A percentile compares a stretch with the other conserved stretches of the same genome.
Conservation (phyloP, 23 tunicate species). For the Trididemnum nubilum region DNA sequence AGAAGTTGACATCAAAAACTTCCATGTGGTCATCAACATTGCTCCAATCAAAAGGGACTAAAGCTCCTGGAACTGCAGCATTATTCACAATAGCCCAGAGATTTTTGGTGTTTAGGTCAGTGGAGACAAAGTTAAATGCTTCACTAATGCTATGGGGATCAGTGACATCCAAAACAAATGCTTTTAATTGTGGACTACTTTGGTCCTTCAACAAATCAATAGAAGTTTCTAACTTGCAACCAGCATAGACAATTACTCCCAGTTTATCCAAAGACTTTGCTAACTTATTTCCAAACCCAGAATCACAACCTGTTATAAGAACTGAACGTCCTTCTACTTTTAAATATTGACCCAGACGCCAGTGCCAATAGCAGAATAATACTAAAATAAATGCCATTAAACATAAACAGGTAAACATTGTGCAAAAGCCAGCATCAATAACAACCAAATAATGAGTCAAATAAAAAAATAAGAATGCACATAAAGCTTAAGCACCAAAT, state of each 20-base stretch:
- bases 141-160: conserved; percentile 11
- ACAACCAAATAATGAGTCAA: too few species aligned
- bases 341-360: neutral
- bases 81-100: conserved; percentile 72
- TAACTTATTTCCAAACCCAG: conserved; percentile 41
- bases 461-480: too few species aligned
- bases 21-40: conserved; percentile 33
- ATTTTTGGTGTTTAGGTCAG: conserved; percentile 28
- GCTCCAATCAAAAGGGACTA: conserved; percentile 68
- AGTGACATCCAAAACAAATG: conserved; percentile 29
- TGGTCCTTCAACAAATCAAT: conserved; percentile 6
- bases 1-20: conserved; percentile 55
- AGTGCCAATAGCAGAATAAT: too few species aligned
- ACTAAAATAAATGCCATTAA: too few species aligned
- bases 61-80: conserved; percentile 41
- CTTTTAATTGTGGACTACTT: conserved; percentile 22
- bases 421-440: too few species aligned
- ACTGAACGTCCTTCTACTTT: neutral
- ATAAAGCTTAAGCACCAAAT: too few species aligned
- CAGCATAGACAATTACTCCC: conserved; percentile 31
- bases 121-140: conserved; percentile 5
- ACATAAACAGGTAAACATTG: too few species aligned
- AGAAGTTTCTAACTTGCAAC: conserved; percentile 8
- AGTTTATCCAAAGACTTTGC: conserved; percentile 32
- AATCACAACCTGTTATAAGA: conserved; percentile 20